These are phyloP conservation scores for Sinohyriopsis cumingii DNA, from an alignment of 2,888 invertebrate genomes.

Conservation along the genomic window DNA sequence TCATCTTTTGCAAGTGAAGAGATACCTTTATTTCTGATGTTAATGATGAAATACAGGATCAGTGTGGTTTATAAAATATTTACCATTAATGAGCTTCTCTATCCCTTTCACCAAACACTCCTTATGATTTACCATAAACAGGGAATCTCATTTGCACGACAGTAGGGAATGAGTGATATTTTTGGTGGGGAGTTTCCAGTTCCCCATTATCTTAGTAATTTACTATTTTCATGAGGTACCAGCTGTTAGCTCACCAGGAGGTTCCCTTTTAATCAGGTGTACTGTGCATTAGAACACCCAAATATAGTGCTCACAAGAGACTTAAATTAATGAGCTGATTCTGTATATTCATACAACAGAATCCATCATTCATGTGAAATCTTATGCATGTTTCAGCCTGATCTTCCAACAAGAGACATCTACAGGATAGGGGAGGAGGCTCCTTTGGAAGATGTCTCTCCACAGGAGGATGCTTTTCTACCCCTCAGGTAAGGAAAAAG, in stretches of 20 bases:
- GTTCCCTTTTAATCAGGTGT: background rate
- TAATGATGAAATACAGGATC: too few relatives aligned
- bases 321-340: background rate
- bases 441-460: conserved; percentile 8
- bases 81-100: too few relatives aligned
- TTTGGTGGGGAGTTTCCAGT: too few relatives aligned
- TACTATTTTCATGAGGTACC: too few relatives aligned
- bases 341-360: background rate
- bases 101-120: too few relatives aligned
- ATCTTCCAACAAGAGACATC: conserved; percentile 21
- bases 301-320: background rate
- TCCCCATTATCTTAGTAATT: too few relatives aligned
- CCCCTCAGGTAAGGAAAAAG: conserved; percentile 16
- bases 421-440: conserved; percentile 6
- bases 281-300: background rate
- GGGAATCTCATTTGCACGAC: too few relatives aligned
- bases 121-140: too few relatives aligned
- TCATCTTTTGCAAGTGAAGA: too few relatives aligned
- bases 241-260: background rate
- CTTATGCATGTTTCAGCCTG: conserved; percentile 9
- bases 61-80: too few relatives aligned
- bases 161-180: too few relatives aligned
- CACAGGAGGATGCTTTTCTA: conserved; percentile 20
- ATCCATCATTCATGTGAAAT: background rate
- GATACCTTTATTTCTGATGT: too few relatives aligned